Evolutionary conservation across 2,113 vertebrate species (phyloP).

Genomic region (Neogobius melanostomus): DNA sequence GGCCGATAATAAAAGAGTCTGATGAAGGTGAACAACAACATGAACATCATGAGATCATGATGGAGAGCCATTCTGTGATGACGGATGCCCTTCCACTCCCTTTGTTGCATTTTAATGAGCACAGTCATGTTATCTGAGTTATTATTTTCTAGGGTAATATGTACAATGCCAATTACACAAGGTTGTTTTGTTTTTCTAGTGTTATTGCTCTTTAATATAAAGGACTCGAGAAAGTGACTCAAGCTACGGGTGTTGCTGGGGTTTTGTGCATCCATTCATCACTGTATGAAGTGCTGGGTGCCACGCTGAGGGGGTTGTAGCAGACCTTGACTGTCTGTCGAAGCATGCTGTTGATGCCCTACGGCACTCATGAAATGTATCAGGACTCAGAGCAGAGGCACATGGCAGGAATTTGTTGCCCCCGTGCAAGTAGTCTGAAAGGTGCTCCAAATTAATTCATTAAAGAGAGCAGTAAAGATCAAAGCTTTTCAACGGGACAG

Average conservation of each 20-base stretch:
- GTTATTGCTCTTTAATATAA: conserved; percentile 23
- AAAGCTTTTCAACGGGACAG: no score
- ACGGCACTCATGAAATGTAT: conserved; percentile 10
- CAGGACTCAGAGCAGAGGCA: conserved; percentile 1
- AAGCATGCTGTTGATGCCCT: conserved; percentile 13
- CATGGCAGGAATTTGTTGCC: no score
- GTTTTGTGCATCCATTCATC: conserved; percentile 63
- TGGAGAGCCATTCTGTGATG: conserved; percentile 40
- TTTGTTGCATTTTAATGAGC: conserved; percentile 47
- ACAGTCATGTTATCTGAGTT: conserved; percentile 17
- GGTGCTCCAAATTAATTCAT: neutral
- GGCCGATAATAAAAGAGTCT: conserved; percentile 19
- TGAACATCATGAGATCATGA: conserved; percentile 33
- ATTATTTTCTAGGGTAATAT: conserved; percentile 24
- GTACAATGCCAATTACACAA: conserved; percentile 39
- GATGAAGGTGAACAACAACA: conserved; percentile 31
- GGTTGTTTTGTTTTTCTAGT: neutral
- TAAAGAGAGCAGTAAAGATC: no score
- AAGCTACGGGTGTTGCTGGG: conserved; percentile 34
- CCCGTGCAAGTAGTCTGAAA: neutral
- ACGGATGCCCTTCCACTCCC: conserved; percentile 48
- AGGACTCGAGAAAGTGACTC: conserved; percentile 37
- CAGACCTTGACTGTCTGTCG: conserved; percentile 47
- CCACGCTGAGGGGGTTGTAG: conserved; percentile 50
- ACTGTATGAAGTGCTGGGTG: conserved; percentile 44